These are phyloP conservation scores for Sylvilagus bachmani DNA, from an alignment of 2,113 vertebrate genomes.

Conservation along the genomic window DNA sequence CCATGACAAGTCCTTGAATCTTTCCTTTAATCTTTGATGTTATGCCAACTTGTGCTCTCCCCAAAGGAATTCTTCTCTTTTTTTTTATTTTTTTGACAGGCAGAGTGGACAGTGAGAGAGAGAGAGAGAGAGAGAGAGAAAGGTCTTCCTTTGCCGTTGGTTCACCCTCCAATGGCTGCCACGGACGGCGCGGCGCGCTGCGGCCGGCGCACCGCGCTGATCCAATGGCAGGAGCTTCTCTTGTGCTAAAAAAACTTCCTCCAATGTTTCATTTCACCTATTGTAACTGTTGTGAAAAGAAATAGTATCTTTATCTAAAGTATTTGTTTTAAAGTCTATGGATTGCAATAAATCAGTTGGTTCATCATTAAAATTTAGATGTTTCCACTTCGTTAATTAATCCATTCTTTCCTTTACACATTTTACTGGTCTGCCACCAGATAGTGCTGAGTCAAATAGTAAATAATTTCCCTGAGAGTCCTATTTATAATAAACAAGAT, in stretches of 20 bases:
- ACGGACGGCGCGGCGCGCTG: no score
- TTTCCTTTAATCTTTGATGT: neutral
- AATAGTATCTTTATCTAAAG: neutral
- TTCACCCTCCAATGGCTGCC: no score
- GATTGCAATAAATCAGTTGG: neutral
- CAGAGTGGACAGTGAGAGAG: no score
- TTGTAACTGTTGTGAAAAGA: neutral
- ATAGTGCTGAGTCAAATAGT: neutral
- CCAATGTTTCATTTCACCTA: neutral
- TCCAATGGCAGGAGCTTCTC: no score
- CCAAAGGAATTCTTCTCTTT: neutral
- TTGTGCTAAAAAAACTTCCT: neutral
- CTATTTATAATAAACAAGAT: slow-evolving; percentile 1
- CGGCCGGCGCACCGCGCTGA: no score
- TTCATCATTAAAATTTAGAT: neutral
- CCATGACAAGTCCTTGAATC: neutral
- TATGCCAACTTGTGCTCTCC: neutral
- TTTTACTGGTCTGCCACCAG: neutral
- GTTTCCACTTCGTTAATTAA: neutral
- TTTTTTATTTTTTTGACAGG: no score
- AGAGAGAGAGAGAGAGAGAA: no score
- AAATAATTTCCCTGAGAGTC: neutral
- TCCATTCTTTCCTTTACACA: neutral
- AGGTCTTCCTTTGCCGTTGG: no score
- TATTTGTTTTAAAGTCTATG: slow-evolving; percentile 12